Evolutionary conservation across 2,113 vertebrate genomes (phyloP), one percentile per base, ranked within the genome.

Genomic region (Lates calcarifer): DNA sequence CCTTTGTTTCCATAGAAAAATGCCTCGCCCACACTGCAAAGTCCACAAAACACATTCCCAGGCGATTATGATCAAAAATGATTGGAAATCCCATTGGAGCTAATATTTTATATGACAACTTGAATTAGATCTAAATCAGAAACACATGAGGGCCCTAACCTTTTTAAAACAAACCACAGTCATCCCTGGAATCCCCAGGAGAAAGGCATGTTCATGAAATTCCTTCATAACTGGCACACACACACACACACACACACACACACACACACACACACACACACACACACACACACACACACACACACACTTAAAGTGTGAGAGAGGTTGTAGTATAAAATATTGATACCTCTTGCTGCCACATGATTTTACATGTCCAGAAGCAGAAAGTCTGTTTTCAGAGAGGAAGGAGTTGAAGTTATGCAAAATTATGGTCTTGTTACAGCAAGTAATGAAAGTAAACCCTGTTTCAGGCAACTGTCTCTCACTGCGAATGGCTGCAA

Each of bases 161-260:
- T 91, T 93, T 91, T 89, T 83, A 91, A 90, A 93, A 92, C 83
- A 86, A 92, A 92, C 93, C 91, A 79, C 92, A 91, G 92, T 81
- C 89, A 91, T 93, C 91, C 86, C 84, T 90, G 94, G 90, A 94
- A 94, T 94, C 89, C 90, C 92, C 91, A 79, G 61, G 89, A 93
- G 91, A 94, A 89, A 91, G 88, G 89, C 85, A 87, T 88, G 89
- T 92, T 92, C 88, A 89, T 90, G 76, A 88, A 91, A 95, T 95
- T 93, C 92, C 85, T 94, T 69, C 84, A 87, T 80, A 91, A 87
- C 91, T 90, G 89, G 90, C 90, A 90, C 71, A 82, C 69, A 77
- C 64, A 82, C 75, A 77, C 77, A 82, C 63, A 74, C 58, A 80
- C 55, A 72, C 64, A 39, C 78, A 62, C 72, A 80, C 79, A 81